Evolutionary conservation across 1,140 invertebrate species (phyloP), one percentile per base, ranked within the genome.

Genomic region (Dufourea novaeangliae): DNA sequence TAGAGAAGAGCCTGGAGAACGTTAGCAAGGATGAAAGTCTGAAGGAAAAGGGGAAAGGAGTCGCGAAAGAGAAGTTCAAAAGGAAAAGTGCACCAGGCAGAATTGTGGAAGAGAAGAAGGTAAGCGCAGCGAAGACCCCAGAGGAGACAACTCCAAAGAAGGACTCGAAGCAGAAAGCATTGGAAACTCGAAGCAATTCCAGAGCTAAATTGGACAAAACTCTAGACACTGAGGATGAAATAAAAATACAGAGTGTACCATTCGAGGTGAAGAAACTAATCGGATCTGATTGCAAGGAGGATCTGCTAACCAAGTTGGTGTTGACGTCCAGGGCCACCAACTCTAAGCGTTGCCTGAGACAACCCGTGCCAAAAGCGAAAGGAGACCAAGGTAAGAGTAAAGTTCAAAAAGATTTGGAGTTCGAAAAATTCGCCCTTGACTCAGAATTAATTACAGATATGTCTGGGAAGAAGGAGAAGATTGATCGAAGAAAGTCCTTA

Each of bases 181-280:
- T 64, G 20, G 76, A 86, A 46, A 82, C 78, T 1, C 83, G 79
- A 25, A 84, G 72, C 27, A 80, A 74, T 0, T 71, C 44, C 2
- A 85, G 50, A 46, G 27, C n/a, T 0, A 76, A 37, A n/a, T 6
- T 54, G 8, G 69, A 77, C 0, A 79, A 37, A 12, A 6, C 11
- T 0, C 2, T 76, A 0, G 64, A 69, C 25, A 6, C 37, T 4
- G 46, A 77, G 2, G 29, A 59, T 12, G 32, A 46, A 1, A 32
- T 79, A 0, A 84, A 69, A 12, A 62, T 82, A 0, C 57, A 66
- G 17, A 66, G 78, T 22, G 76, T 88, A 0, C 82, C 86, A 0
- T 78, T 80, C n/a, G 87, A 88, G 57, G 87, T 88, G 22, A 87
- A 87, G 67, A 88, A 83, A 56, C 52, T 87, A 1, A 63, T 87